These are phyloP conservation scores for Lasioglossum albipes DNA, from an alignment of 1,140 invertebrate genomes.

Conservation along the genomic window DNA sequence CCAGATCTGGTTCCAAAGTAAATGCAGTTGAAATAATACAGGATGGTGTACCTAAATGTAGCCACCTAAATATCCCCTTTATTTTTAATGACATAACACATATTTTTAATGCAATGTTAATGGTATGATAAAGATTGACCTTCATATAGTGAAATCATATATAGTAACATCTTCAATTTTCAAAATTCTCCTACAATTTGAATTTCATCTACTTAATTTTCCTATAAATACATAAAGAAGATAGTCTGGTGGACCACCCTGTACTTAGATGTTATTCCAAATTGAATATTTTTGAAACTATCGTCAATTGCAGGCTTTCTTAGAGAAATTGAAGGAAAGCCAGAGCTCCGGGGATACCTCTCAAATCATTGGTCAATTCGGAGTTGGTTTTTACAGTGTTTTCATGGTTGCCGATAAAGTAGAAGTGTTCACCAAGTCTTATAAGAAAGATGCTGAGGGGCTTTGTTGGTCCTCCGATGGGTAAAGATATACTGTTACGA, in stretches of 20 bases:
- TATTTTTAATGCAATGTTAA: too few relatives aligned
- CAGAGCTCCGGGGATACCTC: constrained; percentile 82
- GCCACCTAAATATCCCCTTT: too few relatives aligned
- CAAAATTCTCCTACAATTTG: too few relatives aligned
- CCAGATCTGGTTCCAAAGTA: constrained; percentile 96
- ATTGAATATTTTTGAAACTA: not conserved
- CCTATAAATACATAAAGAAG: too few relatives aligned
- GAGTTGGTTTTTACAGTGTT: constrained; percentile 98
- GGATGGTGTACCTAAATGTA: too few relatives aligned
- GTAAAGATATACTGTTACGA: constrained; percentile 76
- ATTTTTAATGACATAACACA: too few relatives aligned
- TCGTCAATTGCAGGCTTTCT: constrained; percentile 83
- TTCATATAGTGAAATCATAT: too few relatives aligned
- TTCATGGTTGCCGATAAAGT: constrained; percentile 98
- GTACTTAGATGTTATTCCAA: not conserved
- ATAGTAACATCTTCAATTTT: too few relatives aligned
- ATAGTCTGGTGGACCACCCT: too few relatives aligned
- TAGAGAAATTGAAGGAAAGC: constrained; percentile 91
- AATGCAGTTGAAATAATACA: constrained; percentile 36
- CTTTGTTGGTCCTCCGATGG: constrained; percentile 95
- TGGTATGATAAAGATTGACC: too few relatives aligned
- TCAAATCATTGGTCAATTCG: constrained; percentile 98
- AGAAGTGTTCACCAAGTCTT: constrained; percentile 91
- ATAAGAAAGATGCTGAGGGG: constrained; percentile 83
- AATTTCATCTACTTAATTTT: too few relatives aligned